Evolutionary conservation across 2,113 vertebrate species (phyloP), one percentile per base, ranked within the genome.

Genomic region (Brienomyrus longianalis): DNA sequence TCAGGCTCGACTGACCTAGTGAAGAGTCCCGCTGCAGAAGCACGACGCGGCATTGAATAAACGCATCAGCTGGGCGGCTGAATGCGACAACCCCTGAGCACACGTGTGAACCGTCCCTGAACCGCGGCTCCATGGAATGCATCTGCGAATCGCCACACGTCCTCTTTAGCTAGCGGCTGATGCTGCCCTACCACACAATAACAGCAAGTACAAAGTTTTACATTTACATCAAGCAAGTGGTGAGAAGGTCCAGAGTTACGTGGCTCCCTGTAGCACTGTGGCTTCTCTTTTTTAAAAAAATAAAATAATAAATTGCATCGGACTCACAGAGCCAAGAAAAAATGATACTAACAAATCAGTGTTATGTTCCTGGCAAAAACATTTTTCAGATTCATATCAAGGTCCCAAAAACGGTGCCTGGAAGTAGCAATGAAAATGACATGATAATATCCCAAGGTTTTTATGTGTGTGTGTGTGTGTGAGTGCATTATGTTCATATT

Each of bases 321-420:
- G 27, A 74, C 66, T 74, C 11, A 74, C 66, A 74, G 13, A 31
- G 66, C 9, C n/a, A 70, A 70, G 62, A 31, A 35, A 31, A 74
- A 74, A 74, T 11, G 9, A 74, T 74, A 70, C 10, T 10, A 11
- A 74, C 7, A 74, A 74, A 74, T 74, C 66, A 74, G n/a, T 74
- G 66, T 83, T 83, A 77, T 39, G n/a, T 77, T 77, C 31, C n/a
- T 77, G 66, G 77, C 77, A 83, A 83, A 83, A 83, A 47, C 77
- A 39, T 83, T 43, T 83, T 83, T 23, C 77, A 83, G 15, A 45
- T 83, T 39, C 35, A 83, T 45, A 83, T 83, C 77, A 45, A 43
- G 31, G 31, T 39, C 77, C 19, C 9, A 15, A 47, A 45, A 39
- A 45, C 17, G 45, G 31, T 43, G 43, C 77, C 35, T 83, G 39